These are phyloP conservation scores for Platyscapa corneri DNA, from an alignment of 1,140 invertebrate genomes.

Conservation along the genomic window DNA sequence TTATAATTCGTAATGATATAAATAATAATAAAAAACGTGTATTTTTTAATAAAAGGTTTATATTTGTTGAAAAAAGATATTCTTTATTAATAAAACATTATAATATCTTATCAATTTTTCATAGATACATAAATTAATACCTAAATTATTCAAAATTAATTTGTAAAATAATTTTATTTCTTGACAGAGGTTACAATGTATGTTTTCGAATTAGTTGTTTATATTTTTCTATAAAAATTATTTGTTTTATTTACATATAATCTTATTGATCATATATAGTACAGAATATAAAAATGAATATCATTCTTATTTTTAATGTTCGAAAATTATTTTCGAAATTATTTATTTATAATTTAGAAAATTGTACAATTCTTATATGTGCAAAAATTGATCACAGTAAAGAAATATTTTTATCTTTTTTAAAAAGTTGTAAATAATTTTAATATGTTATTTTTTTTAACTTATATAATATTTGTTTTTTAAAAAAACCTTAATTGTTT, in stretches of 20 bases:
- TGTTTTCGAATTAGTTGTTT: neutral
- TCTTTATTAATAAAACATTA: too few relatives aligned
- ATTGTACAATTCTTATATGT: neutral
- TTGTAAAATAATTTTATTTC: neutral
- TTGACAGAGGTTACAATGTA: neutral
- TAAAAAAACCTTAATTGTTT: constrained; percentile 38
- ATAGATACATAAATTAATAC: constrained; percentile 23
- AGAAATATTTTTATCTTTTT: constrained; percentile 43
- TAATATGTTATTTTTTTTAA: constrained; percentile 14
- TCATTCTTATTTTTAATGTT: neutral
- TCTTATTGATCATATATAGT: neutral
- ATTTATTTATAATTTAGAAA: too few relatives aligned
- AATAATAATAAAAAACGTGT: too few relatives aligned
- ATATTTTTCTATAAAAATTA: neutral
- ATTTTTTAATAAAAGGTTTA: too few relatives aligned
- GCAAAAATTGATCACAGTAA: neutral
- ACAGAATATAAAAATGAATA: constrained; percentile 25
- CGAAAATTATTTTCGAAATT: too few relatives aligned
- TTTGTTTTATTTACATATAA: constrained; percentile 5
- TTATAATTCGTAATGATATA: too few relatives aligned
- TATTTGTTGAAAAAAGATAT: too few relatives aligned
- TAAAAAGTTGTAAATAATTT: constrained; percentile 8
- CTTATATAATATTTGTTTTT: constrained; percentile 33
- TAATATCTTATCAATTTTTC: constrained; percentile 31
- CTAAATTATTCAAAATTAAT: constrained; percentile 1